Conservation (phyloP, 2,797 vertebrate species). For the Apodemus agrarius region DNA sequence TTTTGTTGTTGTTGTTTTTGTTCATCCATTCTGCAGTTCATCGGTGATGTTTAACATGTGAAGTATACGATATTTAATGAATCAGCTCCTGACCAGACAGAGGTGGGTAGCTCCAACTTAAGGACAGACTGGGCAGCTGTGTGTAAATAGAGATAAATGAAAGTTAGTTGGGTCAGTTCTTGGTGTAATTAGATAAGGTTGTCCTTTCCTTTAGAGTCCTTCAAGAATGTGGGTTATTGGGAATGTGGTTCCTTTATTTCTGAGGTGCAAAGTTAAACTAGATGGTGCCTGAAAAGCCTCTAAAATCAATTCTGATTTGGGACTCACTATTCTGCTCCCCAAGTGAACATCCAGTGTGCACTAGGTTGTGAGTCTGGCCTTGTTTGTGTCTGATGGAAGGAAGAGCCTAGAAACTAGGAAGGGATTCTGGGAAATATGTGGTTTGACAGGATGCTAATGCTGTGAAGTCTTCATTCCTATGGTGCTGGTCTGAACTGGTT, state of each 20-base stretch:
- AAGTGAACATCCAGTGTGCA: neutral
- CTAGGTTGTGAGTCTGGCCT: neutral
- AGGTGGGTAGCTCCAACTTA: neutral
- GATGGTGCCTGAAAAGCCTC: neutral
- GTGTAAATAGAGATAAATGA: neutral
- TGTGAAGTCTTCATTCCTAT: neutral
- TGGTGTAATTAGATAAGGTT: neutral
- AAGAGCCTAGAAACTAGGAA: neutral
- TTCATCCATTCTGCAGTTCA: neutral
- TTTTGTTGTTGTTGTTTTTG: neutral
- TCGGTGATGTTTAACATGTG: neutral
- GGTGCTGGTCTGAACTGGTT: neutral
- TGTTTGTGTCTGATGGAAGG: neutral
- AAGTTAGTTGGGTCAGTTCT: neutral
- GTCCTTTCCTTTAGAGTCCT: neutral
- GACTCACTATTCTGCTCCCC: neutral
- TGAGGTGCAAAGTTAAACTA: slow-evolving; percentile 15
- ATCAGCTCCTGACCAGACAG: neutral
- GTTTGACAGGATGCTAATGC: neutral
- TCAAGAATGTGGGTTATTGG: neutral
- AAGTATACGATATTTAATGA: neutral
- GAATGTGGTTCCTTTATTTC: neutral
- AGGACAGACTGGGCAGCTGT: neutral
- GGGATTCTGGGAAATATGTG: neutral
- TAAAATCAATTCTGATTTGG: neutral